Base-by-base conservation (phyloP, 1,140 invertebrate genomes). In the Cepaea nemoralis region DNA sequence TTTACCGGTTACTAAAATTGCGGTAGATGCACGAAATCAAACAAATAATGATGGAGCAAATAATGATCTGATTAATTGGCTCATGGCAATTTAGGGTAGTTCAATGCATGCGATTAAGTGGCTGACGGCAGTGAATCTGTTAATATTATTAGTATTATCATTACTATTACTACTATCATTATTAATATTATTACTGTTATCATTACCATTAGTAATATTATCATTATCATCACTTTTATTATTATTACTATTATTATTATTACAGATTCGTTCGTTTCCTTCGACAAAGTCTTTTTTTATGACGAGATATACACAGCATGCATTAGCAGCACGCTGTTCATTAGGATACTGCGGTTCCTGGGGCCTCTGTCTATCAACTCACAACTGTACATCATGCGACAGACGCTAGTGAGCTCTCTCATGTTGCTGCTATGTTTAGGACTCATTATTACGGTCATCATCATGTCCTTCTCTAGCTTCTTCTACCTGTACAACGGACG, bases 321-420 rank as follows among this genome's bases (percentile, higher is more conserved):
- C 22, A 12, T 85, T 0, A 74, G 80, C 35, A 37, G 66, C 33
- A 77, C 82, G 2, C 50, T 83, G 19, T 86, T 86, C 59, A 67
- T 86, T 22, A 42, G 75, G 3, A 82, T 81, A 1, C 40, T 86
- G 24, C 59, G 78, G 24, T 66, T 86, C n/a, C 69, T 86, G 40
- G 73, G 77, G 31, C 84, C 84, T 0, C 48, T 86, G 37, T 70
- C 81, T 24, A 78, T 86, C 55, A 85, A 85, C 55, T 83, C 71
- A 33, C 55, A 86, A 75, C 77, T 86, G n/a, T 82, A 80, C 55
- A 74, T 83, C 40, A 74, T 86, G 70, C 40, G 70, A n/a, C 33
- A 33, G 16, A 83, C 84, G n/a, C 45, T 86, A 22, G 45, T 70
- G 0, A 66, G 67, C 19, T 71, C 79, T 5, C 71, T 63, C 50